Evolutionary conservation across 2,797 vertebrate genomes (phyloP), one percentile per base, ranked within the genome.

Genomic region (Onychomys leucogaster): DNA sequence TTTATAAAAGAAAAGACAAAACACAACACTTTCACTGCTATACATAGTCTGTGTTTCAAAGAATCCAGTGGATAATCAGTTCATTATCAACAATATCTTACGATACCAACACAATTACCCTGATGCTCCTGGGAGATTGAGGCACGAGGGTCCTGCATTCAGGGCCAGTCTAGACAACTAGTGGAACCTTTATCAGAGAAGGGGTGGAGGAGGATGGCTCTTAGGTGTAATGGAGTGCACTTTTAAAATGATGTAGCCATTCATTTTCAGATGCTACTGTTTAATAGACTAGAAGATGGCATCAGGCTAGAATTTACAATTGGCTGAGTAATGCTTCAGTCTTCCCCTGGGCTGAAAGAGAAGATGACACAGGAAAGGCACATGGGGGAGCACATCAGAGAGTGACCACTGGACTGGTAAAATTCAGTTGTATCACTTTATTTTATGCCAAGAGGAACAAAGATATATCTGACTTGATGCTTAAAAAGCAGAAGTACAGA

Each of bases 1-100:
- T 81, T 91, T 9, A 82, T 10, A 34, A 27, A 76, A 69, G 23
- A 75, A 78, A 89, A 69, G 73, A 34, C 49, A 73, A 89, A 90
- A 90, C 88, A 3, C 16, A 93, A 46, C 91, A 59, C 17, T 93
- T 55, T 82, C 14, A 85, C 32, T 88, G 19, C 57, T 94, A 21
- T 69, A 57, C 27, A 85, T 89, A 63, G 34, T 94, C 91, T 83
- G 37, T 82, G 37, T 88, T 95, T 84, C 83, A 0, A 37, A 83
- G 89, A 89, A 25, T 95, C 49, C 37, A 82, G 5, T 21, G 19
- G 49, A 52, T 82, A 57, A 57, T 57, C 17, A 19, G 55, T 57
- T 57, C 17, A 57, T 57, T 57, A 57, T 57, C 16, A 57, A 57
- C 55, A 34, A 10, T 23, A 19, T 16, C 9, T 57, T n/a, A 43